Percentiles rank a stretch among this genome's conserved stretches.
Conservation (phyloP, 2,888 invertebrate species). For the Cistogaster globosa region DNA sequence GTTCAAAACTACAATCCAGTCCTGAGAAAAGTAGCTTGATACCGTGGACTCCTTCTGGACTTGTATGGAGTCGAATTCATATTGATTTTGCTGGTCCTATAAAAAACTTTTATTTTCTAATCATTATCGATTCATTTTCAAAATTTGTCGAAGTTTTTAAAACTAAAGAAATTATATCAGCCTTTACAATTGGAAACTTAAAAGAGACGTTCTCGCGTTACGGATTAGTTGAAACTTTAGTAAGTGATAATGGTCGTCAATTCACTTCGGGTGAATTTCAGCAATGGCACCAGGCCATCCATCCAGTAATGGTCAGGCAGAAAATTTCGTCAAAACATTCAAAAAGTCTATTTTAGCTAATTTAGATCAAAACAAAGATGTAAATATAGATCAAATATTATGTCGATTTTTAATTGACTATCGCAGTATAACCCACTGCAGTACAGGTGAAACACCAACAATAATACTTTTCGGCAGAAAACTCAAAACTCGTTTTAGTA, state of each 20-base stretch:
- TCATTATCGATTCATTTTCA: constrained; percentile 65
- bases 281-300: constrained; percentile 71
- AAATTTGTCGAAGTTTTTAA: constrained; percentile 72
- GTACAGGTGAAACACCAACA: constrained; percentile 64
- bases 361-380: constrained; percentile 36
- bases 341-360: constrained; percentile 70
- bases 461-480: constrained; percentile 61
- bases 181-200: constrained; percentile 56
- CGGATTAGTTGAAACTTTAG: too few relatives aligned
- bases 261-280: too few relatives aligned
- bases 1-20: constrained; percentile 62
- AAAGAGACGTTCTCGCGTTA: too few relatives aligned
- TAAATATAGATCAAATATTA: constrained; percentile 26
- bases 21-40: constrained; percentile 66
- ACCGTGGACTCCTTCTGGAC: constrained; percentile 64
- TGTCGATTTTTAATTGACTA: constrained; percentile 18
- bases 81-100: constrained; percentile 70
- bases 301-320: constrained; percentile 65
- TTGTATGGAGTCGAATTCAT: constrained; percentile 66
- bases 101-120: constrained; percentile 55
- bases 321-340: constrained; percentile 73
- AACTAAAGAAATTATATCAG: constrained; percentile 65
- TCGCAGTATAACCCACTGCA: constrained; percentile 62
- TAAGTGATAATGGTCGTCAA: too few relatives aligned
- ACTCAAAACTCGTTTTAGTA: constrained; percentile 60